Evolutionary conservation across 2,797 vertebrate genomes (phyloP).

Genomic region (Paedocypris micromegethes): DNA sequence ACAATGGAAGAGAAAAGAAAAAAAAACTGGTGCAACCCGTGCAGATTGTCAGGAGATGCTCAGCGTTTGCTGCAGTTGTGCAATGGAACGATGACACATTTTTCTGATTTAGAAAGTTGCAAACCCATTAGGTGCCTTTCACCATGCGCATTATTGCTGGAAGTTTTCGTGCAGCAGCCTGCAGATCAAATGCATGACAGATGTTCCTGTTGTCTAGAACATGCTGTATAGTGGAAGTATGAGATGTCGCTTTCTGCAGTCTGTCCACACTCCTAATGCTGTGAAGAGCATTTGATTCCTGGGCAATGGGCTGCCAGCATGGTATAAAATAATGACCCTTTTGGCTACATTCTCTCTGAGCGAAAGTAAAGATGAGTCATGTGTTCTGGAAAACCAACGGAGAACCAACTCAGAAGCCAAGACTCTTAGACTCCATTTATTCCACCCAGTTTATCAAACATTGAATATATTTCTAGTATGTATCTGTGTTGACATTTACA

Average conservation of each 20-base stretch:
- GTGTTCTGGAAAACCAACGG: conserved; percentile 59
- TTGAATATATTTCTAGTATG: conserved; percentile 60
- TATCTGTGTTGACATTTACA: too few relatives aligned
- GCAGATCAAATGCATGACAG: conserved; percentile 54
- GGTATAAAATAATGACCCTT: conserved; percentile 46
- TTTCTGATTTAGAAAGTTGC: conserved; percentile 1
- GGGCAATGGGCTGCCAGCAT: conserved; percentile 29
- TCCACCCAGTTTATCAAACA: conserved; percentile 10
- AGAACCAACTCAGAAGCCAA: conserved; percentile 54
- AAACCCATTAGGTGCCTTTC: neutral
- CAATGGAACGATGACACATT: neutral
- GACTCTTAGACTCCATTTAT: conserved; percentile 51
- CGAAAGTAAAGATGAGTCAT: conserved; percentile 56
- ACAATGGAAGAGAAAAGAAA: conserved; percentile 16
- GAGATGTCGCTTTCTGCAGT: conserved; percentile 20
- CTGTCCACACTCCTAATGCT: conserved; percentile 25
- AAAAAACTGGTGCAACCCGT: conserved; percentile 10
- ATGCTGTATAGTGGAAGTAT: conserved; percentile 17
- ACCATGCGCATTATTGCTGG: neutral
- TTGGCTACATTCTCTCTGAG: conserved; percentile 50
- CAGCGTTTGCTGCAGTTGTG: conserved; percentile 5
- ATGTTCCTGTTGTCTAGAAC: conserved; percentile 45
- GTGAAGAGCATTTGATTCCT: conserved; percentile 42
- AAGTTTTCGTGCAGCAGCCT: conserved; percentile 24
- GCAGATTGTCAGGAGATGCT: conserved; percentile 23